Evolutionary conservation across 2,888 invertebrate species (phyloP).

Genomic region (Pollenia labialis): DNA sequence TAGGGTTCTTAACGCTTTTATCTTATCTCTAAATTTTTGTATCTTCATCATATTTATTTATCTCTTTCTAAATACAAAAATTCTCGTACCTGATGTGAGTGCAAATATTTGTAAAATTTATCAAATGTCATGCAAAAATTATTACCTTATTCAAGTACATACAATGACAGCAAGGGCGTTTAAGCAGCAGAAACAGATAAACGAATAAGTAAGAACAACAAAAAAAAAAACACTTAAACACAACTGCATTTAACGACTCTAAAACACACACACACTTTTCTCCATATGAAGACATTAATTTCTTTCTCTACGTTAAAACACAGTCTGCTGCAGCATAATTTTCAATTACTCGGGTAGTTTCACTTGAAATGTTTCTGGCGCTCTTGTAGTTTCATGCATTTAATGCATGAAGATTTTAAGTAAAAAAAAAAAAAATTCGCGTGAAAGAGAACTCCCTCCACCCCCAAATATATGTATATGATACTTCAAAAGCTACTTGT

Average conservation of each 20-base stretch:
- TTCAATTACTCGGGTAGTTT: slow-evolving; percentile 58
- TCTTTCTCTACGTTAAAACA: neutral
- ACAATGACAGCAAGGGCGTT: slow-evolving; percentile 17
- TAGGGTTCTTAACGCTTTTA: too few species aligned
- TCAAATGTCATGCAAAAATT: slow-evolving; percentile 56
- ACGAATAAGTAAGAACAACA: slow-evolving; percentile 7
- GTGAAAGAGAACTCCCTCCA: slow-evolving; percentile 8
- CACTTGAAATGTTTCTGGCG: slow-evolving; percentile 35
- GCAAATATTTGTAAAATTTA: slow-evolving; percentile 26
- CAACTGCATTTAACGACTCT: neutral
- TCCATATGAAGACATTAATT: neutral
- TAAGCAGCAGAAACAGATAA: slow-evolving; percentile 20
- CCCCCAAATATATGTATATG: neutral
- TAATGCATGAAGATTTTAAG: slow-evolving; percentile 42
- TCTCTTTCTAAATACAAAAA: neutral
- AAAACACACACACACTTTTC: neutral
- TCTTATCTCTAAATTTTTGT: too few species aligned
- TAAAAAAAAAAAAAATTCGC: neutral
- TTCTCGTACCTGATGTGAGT: neutral
- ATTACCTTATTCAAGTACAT: slow-evolving; percentile 39
- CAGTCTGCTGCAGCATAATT: slow-evolving; percentile 27
- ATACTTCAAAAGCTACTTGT: slow-evolving; percentile 12
- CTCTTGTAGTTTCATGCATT: slow-evolving; percentile 25
- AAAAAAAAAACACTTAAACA: neutral
- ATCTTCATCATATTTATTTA: too few species aligned